Percentiles rank a stretch among this genome's conserved stretches.
phyloP scores from a whole-genome alignment of 2,888 invertebrate species.

The Dryococelus australis region DNA sequence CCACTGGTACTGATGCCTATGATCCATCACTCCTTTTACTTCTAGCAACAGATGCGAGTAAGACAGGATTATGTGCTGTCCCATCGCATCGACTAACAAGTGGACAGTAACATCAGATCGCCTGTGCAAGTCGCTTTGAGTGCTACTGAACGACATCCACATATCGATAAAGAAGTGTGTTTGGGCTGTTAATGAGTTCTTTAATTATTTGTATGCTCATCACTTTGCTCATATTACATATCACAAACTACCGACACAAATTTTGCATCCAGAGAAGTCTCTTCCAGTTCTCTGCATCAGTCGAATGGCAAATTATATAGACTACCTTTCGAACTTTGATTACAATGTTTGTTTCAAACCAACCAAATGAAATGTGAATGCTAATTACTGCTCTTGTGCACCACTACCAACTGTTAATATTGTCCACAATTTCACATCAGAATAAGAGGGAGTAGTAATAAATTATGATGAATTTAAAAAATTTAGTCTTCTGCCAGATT shows the following conservation, averaged over 20 bases:
- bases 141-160: slow-evolving; percentile 51
- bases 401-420: too few species aligned
- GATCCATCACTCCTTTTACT: slow-evolving; percentile 31
- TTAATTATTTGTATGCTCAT: slow-evolving; percentile 55
- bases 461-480: too few species aligned
- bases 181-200: slow-evolving; percentile 56
- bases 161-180: slow-evolving; percentile 53
- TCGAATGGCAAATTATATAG: too few species aligned
- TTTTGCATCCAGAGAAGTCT: not conserved
- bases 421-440: too few species aligned
- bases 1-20: slow-evolving; percentile 33
- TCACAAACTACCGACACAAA: slow-evolving; percentile 51
- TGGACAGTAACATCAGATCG: slow-evolving; percentile 55
- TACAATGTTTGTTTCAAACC: too few species aligned
- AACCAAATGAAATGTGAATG: too few species aligned
- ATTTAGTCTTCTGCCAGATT: too few species aligned
- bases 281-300: too few species aligned
- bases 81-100: slow-evolving; percentile 52
- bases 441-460: too few species aligned
- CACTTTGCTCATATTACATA: slow-evolving; percentile 55
- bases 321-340: too few species aligned
- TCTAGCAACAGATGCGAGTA: too few species aligned
- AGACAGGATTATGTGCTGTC: slow-evolving; percentile 49
- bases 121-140: slow-evolving; percentile 54
- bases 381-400: too few species aligned